Evolutionary conservation across 2,113 vertebrate genomes (phyloP), one percentile per base, ranked within the genome.

Genomic region (Noctilio leporinus): DNA sequence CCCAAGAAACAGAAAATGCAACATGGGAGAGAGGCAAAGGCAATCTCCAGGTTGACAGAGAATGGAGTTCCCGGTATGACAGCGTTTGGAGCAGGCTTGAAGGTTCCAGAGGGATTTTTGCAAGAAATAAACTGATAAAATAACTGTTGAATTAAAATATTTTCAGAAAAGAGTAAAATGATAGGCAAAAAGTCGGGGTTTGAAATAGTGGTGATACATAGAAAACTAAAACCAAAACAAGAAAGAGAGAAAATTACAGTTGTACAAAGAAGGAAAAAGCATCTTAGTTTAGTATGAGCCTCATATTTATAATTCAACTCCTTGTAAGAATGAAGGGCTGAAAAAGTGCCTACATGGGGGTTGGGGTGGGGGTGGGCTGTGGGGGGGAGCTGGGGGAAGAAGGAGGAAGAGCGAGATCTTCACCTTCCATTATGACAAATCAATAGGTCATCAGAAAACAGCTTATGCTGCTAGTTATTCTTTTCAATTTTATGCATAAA

Each of bases 171-270:
- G n/a, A 89, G 91, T 51, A 77, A 78, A 92, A 70, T 10, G 35
- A 49, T 45, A 49, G 24, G 40, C 28, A 59, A 86, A 81, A 40
- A 1, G 1, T 73, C 47, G 15, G 22, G 26, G 7, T 3, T 49
- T 95, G 49, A 81, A 83, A 87, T 67, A 55, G 5, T 59, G 47
- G 35, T 85, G 49, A 38, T 43, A 49, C 1, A 43, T 10, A 81
- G n/a, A 76, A 95, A 95, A 94, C 7, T 16, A 90, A 95, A 95
- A 38, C 3, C 70, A 81, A 93, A 86, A 51, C 20, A 67, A 33
- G 30, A 10, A 40, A 67, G 64, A 86, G 57, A 85, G 28, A 35
- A 16, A 28, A 65, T 22, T 45, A 70, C 49, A 57, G 28, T 40
- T 53, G 9, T 47, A 43, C 38, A 72, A 76, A 70, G 67, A 77